Base-by-base conservation (phyloP, 2,888 invertebrate genomes). In the Pristionchus maxplancki region DNA sequence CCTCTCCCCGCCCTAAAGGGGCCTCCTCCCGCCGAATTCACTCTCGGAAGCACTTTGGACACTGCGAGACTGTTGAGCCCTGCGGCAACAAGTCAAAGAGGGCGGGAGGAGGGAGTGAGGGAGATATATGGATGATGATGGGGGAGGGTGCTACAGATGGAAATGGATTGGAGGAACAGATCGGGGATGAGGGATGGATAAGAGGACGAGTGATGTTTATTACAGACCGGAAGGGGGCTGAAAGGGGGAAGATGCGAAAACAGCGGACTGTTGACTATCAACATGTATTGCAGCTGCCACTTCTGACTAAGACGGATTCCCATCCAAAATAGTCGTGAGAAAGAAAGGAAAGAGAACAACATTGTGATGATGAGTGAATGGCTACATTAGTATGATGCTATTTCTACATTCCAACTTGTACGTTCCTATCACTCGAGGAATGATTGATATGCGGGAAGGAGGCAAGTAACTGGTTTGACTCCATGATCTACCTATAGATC, bases 31-130 rank as follows among this genome's bases (percentile, higher is more conserved):
- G 37, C 71, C 37, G 64, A 15, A 64, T 20, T 71, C 71, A 5
- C 37, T 37, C 71, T 71, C 71, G 71, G 71, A 71, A 71, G 71
- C 71, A 71, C 71, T 71, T 71, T 71, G 28, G 71, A 71, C 37
- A 31, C 48, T 48, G 20, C 17, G 53, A 53, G 53, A 53, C 53
- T 67, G 71, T 71, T 71, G 71, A 37, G 37, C 44, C 48, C 48
- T 81, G 44, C 81, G 48, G 81, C 81, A 81, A 81, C 81, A 81
- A 81, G 81, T 81, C 81, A 81, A 81, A 81, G 83, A n/a, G 44
- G 58, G 37, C 34, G 37, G 11, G 58, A 28, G 44, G 58, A 44
- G 40, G 44, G 58, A 83, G 20, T 28, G 40, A 58, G 37, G 31
- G 83, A 83, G 83, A 83, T 24, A 58, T 13, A 48, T 81, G 44